Evolutionary conservation across 2,797 vertebrate species (phyloP).

Genomic region (Poeciliopsis infans): DNA sequence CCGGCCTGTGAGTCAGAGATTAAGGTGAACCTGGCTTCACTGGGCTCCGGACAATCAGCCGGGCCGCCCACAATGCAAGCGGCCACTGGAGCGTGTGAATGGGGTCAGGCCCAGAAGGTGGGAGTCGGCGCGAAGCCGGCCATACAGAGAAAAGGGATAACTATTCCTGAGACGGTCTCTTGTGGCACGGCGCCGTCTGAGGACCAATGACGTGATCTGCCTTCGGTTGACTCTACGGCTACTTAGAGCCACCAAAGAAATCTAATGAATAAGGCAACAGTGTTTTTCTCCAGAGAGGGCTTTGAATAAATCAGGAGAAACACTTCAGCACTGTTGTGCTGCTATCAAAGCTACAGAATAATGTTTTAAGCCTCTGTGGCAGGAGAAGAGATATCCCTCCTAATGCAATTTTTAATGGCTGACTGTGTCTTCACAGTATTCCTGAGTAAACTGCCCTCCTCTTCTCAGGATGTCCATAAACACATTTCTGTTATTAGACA

Average conservation of each 20-base stretch:
- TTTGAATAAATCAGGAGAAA: slow-evolving; percentile 19
- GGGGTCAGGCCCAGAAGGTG: slow-evolving; percentile 55
- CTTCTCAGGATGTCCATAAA: neutral
- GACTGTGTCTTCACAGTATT: neutral
- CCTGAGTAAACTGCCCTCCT: neutral
- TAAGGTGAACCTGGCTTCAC: slow-evolving; percentile 22
- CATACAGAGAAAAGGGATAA: slow-evolving; percentile 38
- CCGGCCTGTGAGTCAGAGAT: slow-evolving; percentile 26
- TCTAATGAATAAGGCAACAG: slow-evolving; percentile 9
- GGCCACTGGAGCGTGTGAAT: slow-evolving; percentile 57
- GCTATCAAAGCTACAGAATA: neutral
- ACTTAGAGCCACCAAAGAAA: slow-evolving; percentile 3
- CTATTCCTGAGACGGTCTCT: slow-evolving; percentile 49
- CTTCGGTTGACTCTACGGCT: slow-evolving; percentile 15
- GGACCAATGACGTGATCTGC: slow-evolving; percentile 10
- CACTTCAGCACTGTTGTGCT: neutral
- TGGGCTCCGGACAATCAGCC: slow-evolving; percentile 22
- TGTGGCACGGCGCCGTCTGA: slow-evolving; percentile 35
- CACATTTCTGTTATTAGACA: slow-evolving; percentile 1
- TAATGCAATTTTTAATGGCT: neutral
- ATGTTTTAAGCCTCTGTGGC: neutral
- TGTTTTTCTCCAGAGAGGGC: neutral
- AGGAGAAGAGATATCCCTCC: neutral
- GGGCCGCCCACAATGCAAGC: slow-evolving; percentile 26
- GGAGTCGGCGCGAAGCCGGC: slow-evolving; percentile 28